These are phyloP conservation scores for Calameuta pallipes DNA, from an alignment of 2,888 invertebrate genomes.

Conservation along the genomic window DNA sequence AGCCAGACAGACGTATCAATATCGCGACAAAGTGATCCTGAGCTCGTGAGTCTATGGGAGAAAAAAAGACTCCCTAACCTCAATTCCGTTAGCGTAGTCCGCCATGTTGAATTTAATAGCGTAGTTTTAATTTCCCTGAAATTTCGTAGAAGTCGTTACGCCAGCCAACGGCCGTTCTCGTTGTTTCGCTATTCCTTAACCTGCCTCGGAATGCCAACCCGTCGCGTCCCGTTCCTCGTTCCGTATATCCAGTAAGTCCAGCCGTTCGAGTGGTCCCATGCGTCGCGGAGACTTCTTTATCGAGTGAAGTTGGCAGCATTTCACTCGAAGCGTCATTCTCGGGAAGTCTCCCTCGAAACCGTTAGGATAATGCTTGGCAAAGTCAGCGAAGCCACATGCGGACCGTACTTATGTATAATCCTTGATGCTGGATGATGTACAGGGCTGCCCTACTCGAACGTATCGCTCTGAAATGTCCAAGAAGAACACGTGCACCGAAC, in stretches of 20 bases:
- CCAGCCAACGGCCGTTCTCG: background rate
- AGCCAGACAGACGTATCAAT: background rate
- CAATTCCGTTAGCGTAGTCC: background rate
- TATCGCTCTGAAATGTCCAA: background rate
- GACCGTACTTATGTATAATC: background rate
- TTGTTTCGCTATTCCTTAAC: background rate
- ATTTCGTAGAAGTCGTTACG: background rate
- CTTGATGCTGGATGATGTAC: background rate
- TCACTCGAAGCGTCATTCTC: slow-evolving; percentile 45
- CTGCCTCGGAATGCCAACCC: background rate
- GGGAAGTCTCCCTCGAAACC: slow-evolving; percentile 46
- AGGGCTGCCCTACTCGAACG: background rate
- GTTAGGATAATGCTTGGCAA: slow-evolving; percentile 38
- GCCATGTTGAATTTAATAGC: background rate
- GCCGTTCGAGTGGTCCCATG: slow-evolving; percentile 20
- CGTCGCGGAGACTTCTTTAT: slow-evolving; percentile 41
- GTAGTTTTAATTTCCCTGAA: background rate
- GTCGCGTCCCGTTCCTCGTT: background rate
- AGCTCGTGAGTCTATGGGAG: background rate
- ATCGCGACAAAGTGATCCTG: no score
- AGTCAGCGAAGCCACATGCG: background rate
- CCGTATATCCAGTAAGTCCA: slow-evolving; percentile 27
- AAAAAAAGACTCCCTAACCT: background rate
- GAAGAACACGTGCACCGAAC: background rate
- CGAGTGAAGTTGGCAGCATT: slow-evolving; percentile 38